Percentiles rank a stretch among this genome's conserved stretches.
Conservation (phyloP, 2,888 invertebrate species). For the Machimus atricapillus region DNA sequence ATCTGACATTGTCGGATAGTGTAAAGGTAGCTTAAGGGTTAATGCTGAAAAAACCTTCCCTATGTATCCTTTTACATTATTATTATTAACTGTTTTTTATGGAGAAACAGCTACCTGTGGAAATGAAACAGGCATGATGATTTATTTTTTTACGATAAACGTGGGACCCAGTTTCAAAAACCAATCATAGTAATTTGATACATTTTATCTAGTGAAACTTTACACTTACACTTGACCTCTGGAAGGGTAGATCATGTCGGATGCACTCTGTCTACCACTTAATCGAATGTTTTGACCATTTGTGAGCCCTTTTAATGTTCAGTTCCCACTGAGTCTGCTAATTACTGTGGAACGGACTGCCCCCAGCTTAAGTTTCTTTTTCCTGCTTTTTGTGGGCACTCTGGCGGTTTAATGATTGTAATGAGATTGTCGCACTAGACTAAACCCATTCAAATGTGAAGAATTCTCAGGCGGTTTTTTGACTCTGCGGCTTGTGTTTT, state of each 20-base stretch:
- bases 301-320: conserved; percentile 17
- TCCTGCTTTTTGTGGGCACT: background rate
- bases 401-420: background rate
- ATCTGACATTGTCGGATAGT: too few species aligned
- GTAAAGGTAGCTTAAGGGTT: too few species aligned
- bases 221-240: conserved; percentile 30
- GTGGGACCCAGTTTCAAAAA: background rate
- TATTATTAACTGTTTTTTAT: too few species aligned
- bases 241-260: background rate
- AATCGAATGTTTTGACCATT: background rate
- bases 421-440: conserved; percentile 6
- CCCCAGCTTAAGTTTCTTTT: background rate
- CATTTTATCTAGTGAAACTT: conserved; percentile 11
- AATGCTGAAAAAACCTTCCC: too few species aligned
- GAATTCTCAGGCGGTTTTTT: background rate
- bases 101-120: too few species aligned
- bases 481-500: background rate
- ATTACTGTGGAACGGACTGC: conserved; percentile 1
- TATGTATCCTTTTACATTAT: too few species aligned
- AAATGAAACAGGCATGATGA: background rate
- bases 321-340: conserved; percentile 8
- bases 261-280: background rate
- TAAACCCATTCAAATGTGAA: background rate
- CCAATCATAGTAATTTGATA: background rate
- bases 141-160: too few species aligned